Evolutionary conservation across 2,888 invertebrate genomes (phyloP).

Genomic region (Mythimna vitellina): DNA sequence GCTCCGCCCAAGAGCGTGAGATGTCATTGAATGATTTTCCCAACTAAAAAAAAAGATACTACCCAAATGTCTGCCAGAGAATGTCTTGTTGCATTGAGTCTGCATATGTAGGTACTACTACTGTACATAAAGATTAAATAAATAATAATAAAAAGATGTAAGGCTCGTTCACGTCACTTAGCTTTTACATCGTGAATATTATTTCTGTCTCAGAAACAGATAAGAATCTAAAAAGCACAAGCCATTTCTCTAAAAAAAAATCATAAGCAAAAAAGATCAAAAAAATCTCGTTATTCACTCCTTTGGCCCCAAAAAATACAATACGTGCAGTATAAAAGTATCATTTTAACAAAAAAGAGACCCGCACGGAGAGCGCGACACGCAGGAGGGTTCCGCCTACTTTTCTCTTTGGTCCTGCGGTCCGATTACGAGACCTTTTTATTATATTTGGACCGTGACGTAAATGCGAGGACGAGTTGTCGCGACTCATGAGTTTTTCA

Average conservation of each 20-base stretch:
- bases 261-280: conserved; percentile 16
- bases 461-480: conserved; percentile 52
- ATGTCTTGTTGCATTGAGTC: too few species aligned
- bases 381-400: conserved; percentile 41
- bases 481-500: conserved; percentile 39
- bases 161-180: not conserved
- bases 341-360: conserved; percentile 56
- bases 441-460: conserved; percentile 55
- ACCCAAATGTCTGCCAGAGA: too few species aligned
- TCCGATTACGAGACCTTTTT: conserved; percentile 53
- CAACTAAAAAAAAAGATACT: too few species aligned
- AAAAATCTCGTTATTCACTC: conserved; percentile 36
- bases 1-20: too few species aligned
- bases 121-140: too few species aligned
- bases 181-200: not conserved
- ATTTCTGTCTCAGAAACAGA: not conserved
- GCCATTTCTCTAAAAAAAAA: conserved; percentile 4
- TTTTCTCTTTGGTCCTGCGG: conserved; percentile 54
- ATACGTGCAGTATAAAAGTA: conserved; percentile 49
- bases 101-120: too few species aligned
- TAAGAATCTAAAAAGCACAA: not conserved
- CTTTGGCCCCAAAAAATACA: conserved; percentile 46
- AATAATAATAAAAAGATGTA: too few species aligned
- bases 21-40: too few species aligned
- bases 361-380: conserved; percentile 33